Base-by-base conservation (phyloP, 2,888 invertebrate genomes). In the Notodonta ziczac region DNA sequence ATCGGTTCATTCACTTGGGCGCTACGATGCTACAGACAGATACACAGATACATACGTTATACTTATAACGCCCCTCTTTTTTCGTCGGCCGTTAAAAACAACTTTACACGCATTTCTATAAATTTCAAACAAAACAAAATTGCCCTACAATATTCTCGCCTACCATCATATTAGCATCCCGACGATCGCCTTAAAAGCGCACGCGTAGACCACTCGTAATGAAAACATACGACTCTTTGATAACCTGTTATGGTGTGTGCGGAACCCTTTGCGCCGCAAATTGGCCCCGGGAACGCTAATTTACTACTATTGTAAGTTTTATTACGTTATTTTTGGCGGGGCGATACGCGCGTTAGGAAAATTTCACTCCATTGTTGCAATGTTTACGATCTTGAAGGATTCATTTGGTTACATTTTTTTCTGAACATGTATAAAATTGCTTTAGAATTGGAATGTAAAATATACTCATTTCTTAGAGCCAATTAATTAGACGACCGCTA, bases 221-320 rank as follows among this genome's bases (percentile, higher is more conserved):
- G 91, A 91, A 90, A 90, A 91, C 83, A 81, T 89, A 91, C 88
- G 91, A 91, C 89, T 83, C 89, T 88, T 89, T 90, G 91, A 90
- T 89, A 90, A 83, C 91, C 90, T 77, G 86, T 87, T 90, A 88
- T 88, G 90, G 91, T 81, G 78, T 67, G 72, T 82, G 78, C 76
- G 79, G 81, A 79, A 83, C 83, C 81, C 80, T 81, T 78, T 74
- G 71, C 70, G 65, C 71, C 72, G 76, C 88, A 87, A 88, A 89
- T 90, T 90, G 87, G 88, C 81, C 78, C 58, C 69, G 72, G 75
- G 78, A 76, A 76, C 81, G 70, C 83, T 83, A 85, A 85, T 86
- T 87, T 85, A 87, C 74, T 71, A 67, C 79, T 72, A 80, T 84
- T 87, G 85, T 85, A 74, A 78, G 68, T 80, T 80, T 77, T 79